Base-by-base conservation (phyloP, 2,888 invertebrate species). In the Clostera curtula region DNA sequence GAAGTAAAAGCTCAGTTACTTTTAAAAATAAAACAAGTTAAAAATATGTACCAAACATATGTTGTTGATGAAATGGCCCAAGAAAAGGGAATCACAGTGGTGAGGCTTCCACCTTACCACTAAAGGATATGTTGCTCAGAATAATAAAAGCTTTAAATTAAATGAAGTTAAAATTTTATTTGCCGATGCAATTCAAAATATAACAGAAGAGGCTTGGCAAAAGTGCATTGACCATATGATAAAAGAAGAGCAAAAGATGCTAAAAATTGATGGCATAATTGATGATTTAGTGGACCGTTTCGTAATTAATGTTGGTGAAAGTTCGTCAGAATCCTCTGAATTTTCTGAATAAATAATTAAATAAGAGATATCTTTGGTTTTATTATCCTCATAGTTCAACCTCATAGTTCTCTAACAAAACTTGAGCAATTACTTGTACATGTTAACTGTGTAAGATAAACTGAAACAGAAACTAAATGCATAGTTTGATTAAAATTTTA, bases 41-140 rank as follows among this genome's bases (percentile, higher is more conserved):
- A 27, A 24, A 13, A 23, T 7, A 26, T 5, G 8, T 19, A 27
- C 18, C 13, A 24, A 16, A 9, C 14, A 18, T 27, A 31, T 15
- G 27, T 20, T 6, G 12, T 27, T 9, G 31, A 27, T 24, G 24
- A 24, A 12, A 19, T 31, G 20, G 31, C 19, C 19, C 12, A 19
- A 19, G 2, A 13, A 14, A 18, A 25, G 6, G 25, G 19, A 7
- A 19, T 25, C 12, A 24, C 24, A 15, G 24, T 13, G 17, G 6
- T 24, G 7, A 16, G 27, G 13, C 9, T 27, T n/a, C 27, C 27
- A 9, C 27, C 27, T 9, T 27, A 27, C 17, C 27, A 27, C 18
- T 27, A 26, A 26, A 16, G 26, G 21, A 7, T 14, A 26, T 11
- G 20, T 21, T 5, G 20, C 26, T 3, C 8, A 20, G 14, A 15